phyloP scores from a whole-genome alignment of 64 coral and sea anemone genomes.

The Trachythela sp. region DNA sequence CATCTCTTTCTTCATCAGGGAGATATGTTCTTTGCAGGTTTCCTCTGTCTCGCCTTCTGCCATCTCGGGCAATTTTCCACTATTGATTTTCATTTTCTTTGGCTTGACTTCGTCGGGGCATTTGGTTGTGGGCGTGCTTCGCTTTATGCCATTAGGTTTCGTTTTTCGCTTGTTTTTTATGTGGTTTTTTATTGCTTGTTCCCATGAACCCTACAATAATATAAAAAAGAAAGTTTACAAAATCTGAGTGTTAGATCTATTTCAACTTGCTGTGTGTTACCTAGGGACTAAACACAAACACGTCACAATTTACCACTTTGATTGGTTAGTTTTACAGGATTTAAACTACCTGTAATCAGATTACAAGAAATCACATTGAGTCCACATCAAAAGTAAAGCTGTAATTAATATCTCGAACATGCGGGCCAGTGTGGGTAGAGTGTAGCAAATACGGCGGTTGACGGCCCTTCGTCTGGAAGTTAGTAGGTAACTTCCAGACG shows the following conservation, averaged over 20 bases:
- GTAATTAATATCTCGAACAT: neutral
- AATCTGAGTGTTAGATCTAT: neutral
- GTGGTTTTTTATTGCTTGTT: neutral
- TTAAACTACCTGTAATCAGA: neutral
- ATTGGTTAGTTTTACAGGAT: too few relatives aligned
- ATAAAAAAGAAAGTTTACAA: neutral
- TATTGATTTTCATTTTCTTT: neutral
- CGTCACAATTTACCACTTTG: too few relatives aligned
- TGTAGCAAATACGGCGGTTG: too few relatives aligned
- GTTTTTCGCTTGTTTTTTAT: neutral
- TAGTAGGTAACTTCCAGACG: too few relatives aligned
- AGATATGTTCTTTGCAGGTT: neutral
- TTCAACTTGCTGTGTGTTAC: neutral
- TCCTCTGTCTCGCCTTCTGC: neutral
- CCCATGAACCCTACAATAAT: slow-evolving; percentile 8
- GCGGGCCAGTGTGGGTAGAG: too few relatives aligned
- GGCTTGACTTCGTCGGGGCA: neutral
- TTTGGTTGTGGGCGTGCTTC: neutral
- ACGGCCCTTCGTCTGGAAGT: too few relatives aligned
- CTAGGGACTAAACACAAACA: neutral
- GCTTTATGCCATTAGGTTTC: neutral
- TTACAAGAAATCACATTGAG: neutral
- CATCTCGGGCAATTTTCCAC: neutral
- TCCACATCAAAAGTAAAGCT: neutral
- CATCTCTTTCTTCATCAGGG: slow-evolving; percentile 10